Evolutionary conservation across 2,113 vertebrate species (phyloP), one percentile per base, ranked within the genome.

Genomic region (Neogobius melanostomus): DNA sequence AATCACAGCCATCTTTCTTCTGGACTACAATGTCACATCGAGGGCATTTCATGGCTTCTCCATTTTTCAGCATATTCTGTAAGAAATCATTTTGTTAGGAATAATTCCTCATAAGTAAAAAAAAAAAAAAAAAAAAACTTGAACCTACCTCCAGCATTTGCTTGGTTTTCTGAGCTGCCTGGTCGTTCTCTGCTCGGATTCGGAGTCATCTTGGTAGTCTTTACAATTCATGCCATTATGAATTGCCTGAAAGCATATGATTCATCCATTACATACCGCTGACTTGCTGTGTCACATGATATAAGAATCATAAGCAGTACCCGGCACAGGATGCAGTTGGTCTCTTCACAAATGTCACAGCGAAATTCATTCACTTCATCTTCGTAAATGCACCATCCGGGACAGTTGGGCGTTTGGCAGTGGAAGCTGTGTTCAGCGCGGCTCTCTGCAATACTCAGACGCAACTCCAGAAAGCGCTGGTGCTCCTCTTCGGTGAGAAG

Each of bases 301-400:
- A 4, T 12, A 12, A 10, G 15, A 15, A 45, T 6, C 11, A 53
- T 21, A 48, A 14, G 15, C 50, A 4, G 4, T 78, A 92, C 93
- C 88, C 90, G 91, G 89, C 92, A 93, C 69, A 91, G 91, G n/a
- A 93, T 81, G 81, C 80, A 91, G 83, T 82, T 87, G 68, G 82
- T 84, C 74, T 95, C 87, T 0, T 86, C 64, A 78, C 95, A 97
- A 66, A 94, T 86, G 8, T 93, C 82, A 46, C 95, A 97, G 70
- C 75, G 75, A 51, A 96, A 97, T 82, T 94, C 90, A 0, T 97
- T 92, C 77, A 96, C 94, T 1, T 95, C 93, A 0, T 96, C 95
- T 88, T 96, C 95, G 10, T 94, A 95, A 89, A 96, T 92, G 82
- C 95, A 97, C 95, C 95, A 97, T 3, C 95, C 95, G 16, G 80